phyloP scores from a whole-genome alignment of 2,113 vertebrate genomes.

The Nannobrachium achirus region DNA sequence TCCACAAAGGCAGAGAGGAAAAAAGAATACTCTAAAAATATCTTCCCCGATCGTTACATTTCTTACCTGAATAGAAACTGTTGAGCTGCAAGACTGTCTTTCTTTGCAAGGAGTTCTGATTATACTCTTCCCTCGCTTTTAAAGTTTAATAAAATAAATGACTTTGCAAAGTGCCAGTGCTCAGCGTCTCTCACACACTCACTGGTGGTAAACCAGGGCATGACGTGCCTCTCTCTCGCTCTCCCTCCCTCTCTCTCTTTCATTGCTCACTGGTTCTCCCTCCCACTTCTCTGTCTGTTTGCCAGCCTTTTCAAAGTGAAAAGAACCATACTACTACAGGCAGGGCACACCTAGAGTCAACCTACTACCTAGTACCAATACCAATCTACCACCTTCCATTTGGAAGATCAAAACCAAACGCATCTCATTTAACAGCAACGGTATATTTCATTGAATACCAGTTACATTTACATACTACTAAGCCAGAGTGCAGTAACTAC shows the following conservation, averaged over 20 bases:
- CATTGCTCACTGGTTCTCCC: slow-evolving; percentile 51
- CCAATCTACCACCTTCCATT: not conserved
- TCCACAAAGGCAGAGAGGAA: slow-evolving; percentile 19
- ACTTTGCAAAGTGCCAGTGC: slow-evolving; percentile 36
- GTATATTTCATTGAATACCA: not conserved
- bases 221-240: slow-evolving; percentile 56
- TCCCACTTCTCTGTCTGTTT: slow-evolving; percentile 51
- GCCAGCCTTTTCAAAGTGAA: slow-evolving; percentile 56
- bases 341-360: slow-evolving; percentile 33
- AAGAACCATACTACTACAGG: slow-evolving; percentile 32
- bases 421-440: slow-evolving; percentile 10
- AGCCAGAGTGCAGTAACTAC: no score
- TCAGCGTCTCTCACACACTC: slow-evolving; percentile 51
- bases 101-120: not conserved
- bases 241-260: slow-evolving; percentile 22
- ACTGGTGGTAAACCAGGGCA: slow-evolving; percentile 69
- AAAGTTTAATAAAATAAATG: slow-evolving; percentile 33
- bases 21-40: slow-evolving; percentile 5
- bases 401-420: not conserved
- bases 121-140: slow-evolving; percentile 7
- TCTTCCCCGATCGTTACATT: not conserved
- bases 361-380: not conserved
- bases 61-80: slow-evolving; percentile 53
- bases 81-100: not conserved
- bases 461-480: no score